Base-by-base conservation (phyloP, 2,888 invertebrate genomes). In the Sinodicranocentrus sp. region DNA sequence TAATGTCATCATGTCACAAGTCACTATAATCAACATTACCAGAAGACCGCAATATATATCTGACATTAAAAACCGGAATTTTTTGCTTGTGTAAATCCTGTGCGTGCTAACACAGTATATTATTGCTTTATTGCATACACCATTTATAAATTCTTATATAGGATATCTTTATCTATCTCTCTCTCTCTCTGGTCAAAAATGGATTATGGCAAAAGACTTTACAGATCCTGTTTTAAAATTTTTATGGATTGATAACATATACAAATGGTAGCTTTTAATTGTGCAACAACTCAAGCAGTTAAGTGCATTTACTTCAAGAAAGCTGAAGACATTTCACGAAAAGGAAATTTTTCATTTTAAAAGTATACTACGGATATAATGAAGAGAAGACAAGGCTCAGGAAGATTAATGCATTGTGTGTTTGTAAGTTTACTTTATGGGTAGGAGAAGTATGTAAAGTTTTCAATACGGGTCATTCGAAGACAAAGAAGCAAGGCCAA, bases 401-500 rank as follows among this genome's bases (percentile, higher is more conserved):
- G n/a, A n/a, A n/a, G n/a, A n/a, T n/a, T n/a, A n/a, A n/a, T n/a
- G n/a, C n/a, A n/a, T n/a, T n/a, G n/a, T n/a, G n/a, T n/a, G n/a
- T n/a, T n/a, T n/a, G n/a, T n/a, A n/a, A n/a, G n/a, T n/a, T 33
- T 33, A 33, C 10, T 6, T 33, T 33, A 33, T 33, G 10, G 33
- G 33, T 33, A 33, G 44, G n/a, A 44, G 28, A 57, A 23, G 57
- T 23, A 21, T 23, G 23, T 48, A 43, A 17, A 54, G 65, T 25
- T 33, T 10, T 6, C 33, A 33, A 33, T 33, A 33, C 33, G 3
- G n/a, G n/a, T n/a, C n/a, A n/a, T n/a, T n/a, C n/a, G n/a, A n/a
- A 65, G 75, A 67, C 63, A 75, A 77, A 43, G 54, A 67, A 63
- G 54, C 76, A 77, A 68, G 77, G 77, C 77, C 77, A 77, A 77